These are phyloP conservation scores for Alosa alosa DNA, from an alignment of 2,113 vertebrate genomes.

Conservation along the genomic window DNA sequence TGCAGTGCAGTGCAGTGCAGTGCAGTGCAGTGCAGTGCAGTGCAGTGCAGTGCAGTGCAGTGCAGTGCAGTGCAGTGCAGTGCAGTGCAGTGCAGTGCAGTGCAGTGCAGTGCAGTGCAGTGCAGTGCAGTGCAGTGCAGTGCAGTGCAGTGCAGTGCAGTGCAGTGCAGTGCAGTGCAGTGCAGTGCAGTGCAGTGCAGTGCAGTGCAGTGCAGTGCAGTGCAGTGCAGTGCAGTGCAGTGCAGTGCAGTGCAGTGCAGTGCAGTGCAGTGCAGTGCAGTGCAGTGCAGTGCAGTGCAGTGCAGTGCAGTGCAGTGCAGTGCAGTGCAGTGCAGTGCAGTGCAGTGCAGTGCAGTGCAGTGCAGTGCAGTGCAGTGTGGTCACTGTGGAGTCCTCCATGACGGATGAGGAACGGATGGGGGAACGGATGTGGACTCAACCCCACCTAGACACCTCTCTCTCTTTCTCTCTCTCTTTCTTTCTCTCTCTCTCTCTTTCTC, in stretches of 20 bases:
- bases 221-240: neutral
- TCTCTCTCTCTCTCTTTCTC: too few relatives aligned
- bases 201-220: neutral
- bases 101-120: neutral
- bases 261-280: neutral
- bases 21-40: neutral
- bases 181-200: neutral
- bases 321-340: neutral
- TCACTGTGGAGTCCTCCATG: neutral
- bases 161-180: neutral
- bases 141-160: neutral
- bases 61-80: neutral
- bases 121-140: neutral
- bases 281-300: neutral
- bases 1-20: neutral
- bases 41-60: neutral
- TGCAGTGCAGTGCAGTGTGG: neutral
- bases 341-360: neutral
- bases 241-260: neutral
- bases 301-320: neutral
- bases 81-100: neutral
- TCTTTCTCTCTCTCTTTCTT: too few relatives aligned
- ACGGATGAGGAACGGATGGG: neutral
- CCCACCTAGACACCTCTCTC: neutral
- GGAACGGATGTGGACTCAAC: neutral